Conservation (phyloP, 1,140 invertebrate genomes). For the Phortica variegata region DNA sequence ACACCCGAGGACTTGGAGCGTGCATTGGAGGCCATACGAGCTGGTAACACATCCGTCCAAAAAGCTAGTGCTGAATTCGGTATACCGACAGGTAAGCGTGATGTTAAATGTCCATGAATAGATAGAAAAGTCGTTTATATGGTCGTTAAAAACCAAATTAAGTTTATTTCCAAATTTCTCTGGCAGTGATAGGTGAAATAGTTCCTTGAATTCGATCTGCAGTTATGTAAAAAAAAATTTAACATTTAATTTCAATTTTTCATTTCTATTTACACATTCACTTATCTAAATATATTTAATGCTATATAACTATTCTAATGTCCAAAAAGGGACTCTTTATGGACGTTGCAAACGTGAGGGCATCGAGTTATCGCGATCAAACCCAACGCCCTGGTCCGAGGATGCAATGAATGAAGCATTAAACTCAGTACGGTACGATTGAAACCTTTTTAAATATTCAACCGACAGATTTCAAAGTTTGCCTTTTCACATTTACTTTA, state of each 20-base stretch:
- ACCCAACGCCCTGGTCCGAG: slow-evolving; percentile 86
- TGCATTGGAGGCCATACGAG: slow-evolving; percentile 79
- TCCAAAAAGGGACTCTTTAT: slow-evolving; percentile 73
- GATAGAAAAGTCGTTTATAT: no score
- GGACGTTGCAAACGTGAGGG: slow-evolving; percentile 85
- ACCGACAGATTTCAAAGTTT: not conserved
- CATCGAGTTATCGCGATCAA: slow-evolving; percentile 80
- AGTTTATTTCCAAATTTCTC: no score
- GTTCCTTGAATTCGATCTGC: not conserved
- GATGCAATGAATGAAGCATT: slow-evolving; percentile 86
- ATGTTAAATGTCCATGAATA: no score
- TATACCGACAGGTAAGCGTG: slow-evolving; percentile 76
- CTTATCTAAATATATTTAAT: not conserved
- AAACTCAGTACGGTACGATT: slow-evolving; percentile 78
- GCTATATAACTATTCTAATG: slow-evolving; percentile 18
- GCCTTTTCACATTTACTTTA: slow-evolving; percentile 27
- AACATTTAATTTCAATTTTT: no score
- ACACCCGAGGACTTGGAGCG: slow-evolving; percentile 78
- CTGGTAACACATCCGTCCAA: slow-evolving; percentile 81
- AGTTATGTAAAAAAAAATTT: no score
- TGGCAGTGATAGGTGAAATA: no score
- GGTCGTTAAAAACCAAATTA: no score
- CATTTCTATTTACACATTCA: not conserved
- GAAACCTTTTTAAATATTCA: slow-evolving; percentile 1
- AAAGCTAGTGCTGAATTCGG: slow-evolving; percentile 80